phyloP scores from a whole-genome alignment of 2,888 invertebrate genomes.

The Chloroclysta siterata region DNA sequence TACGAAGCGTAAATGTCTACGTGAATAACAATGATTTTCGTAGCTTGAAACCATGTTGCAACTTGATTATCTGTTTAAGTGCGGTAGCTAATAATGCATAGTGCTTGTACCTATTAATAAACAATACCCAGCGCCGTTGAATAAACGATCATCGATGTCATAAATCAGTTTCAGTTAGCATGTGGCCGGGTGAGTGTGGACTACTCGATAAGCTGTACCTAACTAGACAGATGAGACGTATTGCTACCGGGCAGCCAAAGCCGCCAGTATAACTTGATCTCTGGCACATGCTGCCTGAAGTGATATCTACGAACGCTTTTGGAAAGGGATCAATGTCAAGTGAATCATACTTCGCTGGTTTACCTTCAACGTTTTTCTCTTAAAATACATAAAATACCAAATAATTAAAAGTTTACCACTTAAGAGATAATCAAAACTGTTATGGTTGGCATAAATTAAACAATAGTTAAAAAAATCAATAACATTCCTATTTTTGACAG shows the following conservation, averaged over 20 bases:
- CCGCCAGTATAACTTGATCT: conserved; percentile 55
- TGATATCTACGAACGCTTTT: conserved; percentile 40
- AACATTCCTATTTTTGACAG: too few species aligned
- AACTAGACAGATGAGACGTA: conserved; percentile 66
- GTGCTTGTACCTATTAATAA: conserved; percentile 62
- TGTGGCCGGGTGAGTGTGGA: conserved; percentile 65
- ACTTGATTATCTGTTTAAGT: conserved; percentile 4
- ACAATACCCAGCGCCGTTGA: conserved; percentile 57
- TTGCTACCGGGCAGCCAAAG: conserved; percentile 54
- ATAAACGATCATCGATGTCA: conserved; percentile 68
- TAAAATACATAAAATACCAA: too few species aligned
- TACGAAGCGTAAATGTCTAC: conserved; percentile 1
- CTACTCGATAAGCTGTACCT: conserved; percentile 72
- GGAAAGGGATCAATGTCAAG: conserved; percentile 42
- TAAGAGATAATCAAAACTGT: too few species aligned
- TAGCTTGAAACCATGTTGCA: background rate
- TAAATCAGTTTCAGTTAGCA: conserved; percentile 79
- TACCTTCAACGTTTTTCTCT: conserved; percentile 1
- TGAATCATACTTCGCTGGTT: conserved; percentile 44
- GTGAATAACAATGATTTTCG: background rate
- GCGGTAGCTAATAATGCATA: conserved; percentile 45
- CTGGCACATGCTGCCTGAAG: conserved; percentile 40
- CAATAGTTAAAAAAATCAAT: too few species aligned
- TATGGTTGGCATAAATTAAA: too few species aligned
- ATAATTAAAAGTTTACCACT: too few species aligned